phyloP scores from a whole-genome alignment of 2,888 invertebrate genomes.

The Coenonympha arcania region DNA sequence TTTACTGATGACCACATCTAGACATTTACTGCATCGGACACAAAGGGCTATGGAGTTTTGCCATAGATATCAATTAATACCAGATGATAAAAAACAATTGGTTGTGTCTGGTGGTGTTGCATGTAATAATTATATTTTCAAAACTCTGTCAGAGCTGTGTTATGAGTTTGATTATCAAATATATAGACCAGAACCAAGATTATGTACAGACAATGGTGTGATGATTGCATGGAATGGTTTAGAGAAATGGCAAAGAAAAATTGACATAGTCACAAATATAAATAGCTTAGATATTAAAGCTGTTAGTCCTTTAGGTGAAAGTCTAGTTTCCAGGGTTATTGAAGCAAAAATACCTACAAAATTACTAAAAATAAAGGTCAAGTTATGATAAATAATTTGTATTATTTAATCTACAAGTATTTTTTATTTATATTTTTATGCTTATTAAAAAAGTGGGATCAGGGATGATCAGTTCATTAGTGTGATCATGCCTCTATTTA shows the following conservation, averaged over 20 bases:
- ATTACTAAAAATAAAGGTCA: conserved; percentile 53
- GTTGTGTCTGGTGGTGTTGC: conserved; percentile 97
- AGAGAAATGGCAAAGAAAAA: conserved; percentile 79
- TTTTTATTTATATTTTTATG: too few species aligned
- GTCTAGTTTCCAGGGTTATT: conserved; percentile 73
- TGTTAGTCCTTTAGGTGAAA: conserved; percentile 77
- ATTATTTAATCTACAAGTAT: not conserved
- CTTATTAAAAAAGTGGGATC: too few species aligned
- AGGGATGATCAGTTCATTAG: not conserved
- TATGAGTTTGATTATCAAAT: conserved; percentile 78
- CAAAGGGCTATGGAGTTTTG: conserved; percentile 90
- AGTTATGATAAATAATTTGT: conserved; percentile 17
- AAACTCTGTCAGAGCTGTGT: conserved; percentile 80
- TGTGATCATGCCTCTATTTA: too few species aligned
- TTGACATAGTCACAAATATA: conserved; percentile 73
- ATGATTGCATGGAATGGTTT: conserved; percentile 99
- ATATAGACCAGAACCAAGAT: conserved; percentile 83
- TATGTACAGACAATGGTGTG: conserved; percentile 98
- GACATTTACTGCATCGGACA: conserved; percentile 87
- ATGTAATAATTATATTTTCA: conserved; percentile 88
- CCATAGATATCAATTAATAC: conserved; percentile 76
- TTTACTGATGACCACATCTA: conserved; percentile 80
- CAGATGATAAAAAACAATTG: conserved; percentile 74
- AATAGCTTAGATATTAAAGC: conserved; percentile 77
- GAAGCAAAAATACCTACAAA: conserved; percentile 68